These are phyloP conservation scores for Tethya wilhelma DNA, from an alignment of 37 sponge, comb jelly and placozoan genomes.

Conservation along the genomic window DNA sequence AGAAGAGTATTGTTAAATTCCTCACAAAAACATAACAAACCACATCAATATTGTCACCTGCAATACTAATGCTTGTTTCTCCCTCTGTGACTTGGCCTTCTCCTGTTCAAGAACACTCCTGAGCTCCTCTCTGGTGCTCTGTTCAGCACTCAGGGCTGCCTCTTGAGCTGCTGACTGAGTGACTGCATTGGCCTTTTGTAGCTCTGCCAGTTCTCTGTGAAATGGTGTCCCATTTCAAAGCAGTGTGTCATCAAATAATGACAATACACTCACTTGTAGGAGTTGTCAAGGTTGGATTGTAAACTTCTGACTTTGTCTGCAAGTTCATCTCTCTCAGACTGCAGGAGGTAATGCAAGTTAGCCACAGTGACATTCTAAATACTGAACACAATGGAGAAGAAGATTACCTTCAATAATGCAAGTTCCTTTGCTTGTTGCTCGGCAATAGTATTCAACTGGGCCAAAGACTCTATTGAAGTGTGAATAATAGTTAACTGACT, in stretches of 20 bases:
- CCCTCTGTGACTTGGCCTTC: slow-evolving; percentile 42
- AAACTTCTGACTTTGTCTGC: slow-evolving; percentile 71
- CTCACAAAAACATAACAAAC: background rate
- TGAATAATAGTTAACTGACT: background rate
- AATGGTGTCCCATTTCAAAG: no score
- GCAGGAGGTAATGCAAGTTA: no score
- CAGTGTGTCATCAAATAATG: background rate
- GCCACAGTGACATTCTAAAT: background rate
- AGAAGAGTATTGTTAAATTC: background rate
- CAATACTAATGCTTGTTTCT: slow-evolving; percentile 70
- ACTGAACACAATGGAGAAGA: background rate
- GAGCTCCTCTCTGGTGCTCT: slow-evolving; percentile 69
- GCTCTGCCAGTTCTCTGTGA: slow-evolving; percentile 77
- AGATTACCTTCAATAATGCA: slow-evolving; percentile 71
- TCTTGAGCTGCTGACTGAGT: slow-evolving; percentile 76
- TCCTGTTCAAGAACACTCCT: slow-evolving; percentile 61
- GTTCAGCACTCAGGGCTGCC: slow-evolving; percentile 77
- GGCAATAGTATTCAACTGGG: slow-evolving; percentile 72
- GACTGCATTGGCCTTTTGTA: slow-evolving; percentile 82
- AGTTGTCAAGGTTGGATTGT: slow-evolving; percentile 81
- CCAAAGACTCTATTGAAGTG: slow-evolving; percentile 70
- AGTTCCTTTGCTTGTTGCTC: slow-evolving; percentile 88
- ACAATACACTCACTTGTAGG: slow-evolving; percentile 66
- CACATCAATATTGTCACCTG: slow-evolving; percentile 47
- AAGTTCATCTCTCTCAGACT: slow-evolving; percentile 69